Percentiles rank a stretch among this genome's conserved stretches.
Conservation (phyloP, 2,797 vertebrate species). For the Cossypha niveicapilla region DNA sequence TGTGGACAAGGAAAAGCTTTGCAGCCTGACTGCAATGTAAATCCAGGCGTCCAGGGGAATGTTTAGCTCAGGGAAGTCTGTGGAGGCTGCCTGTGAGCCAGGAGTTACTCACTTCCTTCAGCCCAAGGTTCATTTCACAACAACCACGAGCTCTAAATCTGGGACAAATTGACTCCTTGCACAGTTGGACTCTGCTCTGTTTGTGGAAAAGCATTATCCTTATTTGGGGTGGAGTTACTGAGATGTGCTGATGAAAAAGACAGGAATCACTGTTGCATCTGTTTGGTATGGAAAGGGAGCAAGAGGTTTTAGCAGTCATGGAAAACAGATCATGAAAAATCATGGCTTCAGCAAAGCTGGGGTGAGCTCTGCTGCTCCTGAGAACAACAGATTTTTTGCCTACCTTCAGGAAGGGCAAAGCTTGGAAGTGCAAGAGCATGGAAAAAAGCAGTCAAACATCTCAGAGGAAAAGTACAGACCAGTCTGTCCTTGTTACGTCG, state of each 20-base stretch:
- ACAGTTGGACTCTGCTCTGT: slow-evolving; percentile 16
- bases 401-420: background rate
- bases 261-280: background rate
- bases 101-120: slow-evolving; percentile 48
- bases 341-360: background rate
- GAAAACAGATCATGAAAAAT: background rate
- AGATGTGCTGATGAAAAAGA: background rate
- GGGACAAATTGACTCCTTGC: background rate
- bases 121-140: slow-evolving; percentile 23
- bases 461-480: background rate
- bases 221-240: background rate
- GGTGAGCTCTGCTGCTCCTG: background rate
- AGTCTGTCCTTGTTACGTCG: background rate
- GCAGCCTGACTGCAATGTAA: background rate
- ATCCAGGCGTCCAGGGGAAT: background rate
- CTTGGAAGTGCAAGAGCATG: background rate
- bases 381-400: background rate
- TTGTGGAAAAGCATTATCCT: background rate
- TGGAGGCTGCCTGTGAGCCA: background rate
- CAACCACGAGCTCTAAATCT: background rate
- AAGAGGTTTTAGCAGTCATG: background rate
- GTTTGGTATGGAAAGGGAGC: background rate
- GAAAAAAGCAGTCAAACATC: background rate
- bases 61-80: background rate
- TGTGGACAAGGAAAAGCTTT: background rate